Percentiles rank a stretch among this genome's conserved stretches.
Conservation (phyloP, 2,113 vertebrate species). For the Okapia johnstoni region DNA sequence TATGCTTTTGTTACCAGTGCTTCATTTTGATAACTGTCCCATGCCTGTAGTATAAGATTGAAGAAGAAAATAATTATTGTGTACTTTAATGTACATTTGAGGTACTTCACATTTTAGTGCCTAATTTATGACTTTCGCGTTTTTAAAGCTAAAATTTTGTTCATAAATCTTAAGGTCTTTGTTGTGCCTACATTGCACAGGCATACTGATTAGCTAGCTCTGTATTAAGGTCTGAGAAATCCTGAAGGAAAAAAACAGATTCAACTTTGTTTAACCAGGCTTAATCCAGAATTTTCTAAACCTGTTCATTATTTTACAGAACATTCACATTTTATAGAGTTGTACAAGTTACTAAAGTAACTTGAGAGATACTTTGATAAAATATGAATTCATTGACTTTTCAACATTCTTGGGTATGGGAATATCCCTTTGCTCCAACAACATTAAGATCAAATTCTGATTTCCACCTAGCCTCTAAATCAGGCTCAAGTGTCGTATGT, state of each 20-base stretch:
- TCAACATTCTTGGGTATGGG: not conserved
- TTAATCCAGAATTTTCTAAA: not conserved
- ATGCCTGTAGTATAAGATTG: not conserved
- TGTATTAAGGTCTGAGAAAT: not conserved
- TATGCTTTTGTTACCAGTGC: not conserved
- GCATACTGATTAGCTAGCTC: not conserved
- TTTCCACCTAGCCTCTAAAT: too few relatives aligned
- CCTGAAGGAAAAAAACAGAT: not conserved
- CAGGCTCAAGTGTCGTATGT: fast-evolving
- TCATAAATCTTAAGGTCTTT: not conserved
- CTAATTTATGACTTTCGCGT: not conserved
- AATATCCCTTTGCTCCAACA: not conserved
- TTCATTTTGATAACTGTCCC: not conserved
- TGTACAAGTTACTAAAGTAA: not conserved
- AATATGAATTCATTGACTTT: not conserved
- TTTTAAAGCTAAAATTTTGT: not conserved
- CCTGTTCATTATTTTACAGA: not conserved
- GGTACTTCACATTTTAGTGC: not conserved
- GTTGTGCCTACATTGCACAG: not conserved
- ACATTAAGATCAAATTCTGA: not conserved
- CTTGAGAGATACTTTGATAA: not conserved
- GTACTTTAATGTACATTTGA: not conserved
- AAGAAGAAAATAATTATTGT: not conserved
- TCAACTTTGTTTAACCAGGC: not conserved
- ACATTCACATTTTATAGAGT: not conserved